Conservation (phyloP, 2,797 vertebrate species). For the Crenichthys baileyi region DNA sequence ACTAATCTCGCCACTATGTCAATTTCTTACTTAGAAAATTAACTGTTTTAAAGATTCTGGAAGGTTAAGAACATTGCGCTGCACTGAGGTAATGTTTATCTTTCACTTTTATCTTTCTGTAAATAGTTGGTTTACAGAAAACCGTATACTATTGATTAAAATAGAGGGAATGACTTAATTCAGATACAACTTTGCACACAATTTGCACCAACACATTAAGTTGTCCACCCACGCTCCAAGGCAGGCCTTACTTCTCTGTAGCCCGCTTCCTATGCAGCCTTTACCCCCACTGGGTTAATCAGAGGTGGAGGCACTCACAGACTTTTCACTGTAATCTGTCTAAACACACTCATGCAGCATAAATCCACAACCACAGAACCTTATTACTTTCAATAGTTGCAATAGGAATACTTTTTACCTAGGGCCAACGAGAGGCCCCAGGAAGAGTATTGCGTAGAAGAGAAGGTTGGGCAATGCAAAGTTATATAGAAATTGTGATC, state of each 20-base stretch:
- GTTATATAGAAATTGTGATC: neutral
- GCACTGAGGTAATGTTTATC: neutral
- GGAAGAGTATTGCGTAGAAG: constrained; percentile 3
- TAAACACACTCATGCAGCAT: constrained; percentile 44
- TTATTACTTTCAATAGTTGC: constrained; percentile 34
- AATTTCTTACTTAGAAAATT: constrained; percentile 3
- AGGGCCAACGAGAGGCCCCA: too few species aligned
- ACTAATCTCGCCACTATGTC: constrained; percentile 9
- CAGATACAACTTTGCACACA: constrained; percentile 10
- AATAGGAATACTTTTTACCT: constrained; percentile 37
- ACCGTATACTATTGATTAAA: constrained; percentile 2
- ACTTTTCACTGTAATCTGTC: constrained; percentile 58
- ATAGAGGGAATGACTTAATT: constrained; percentile 22
- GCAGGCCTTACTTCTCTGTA: constrained; percentile 37
- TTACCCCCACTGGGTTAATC: constrained; percentile 71
- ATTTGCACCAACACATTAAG: constrained; percentile 48
- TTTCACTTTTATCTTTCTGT: neutral
- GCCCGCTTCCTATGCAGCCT: constrained; percentile 41
- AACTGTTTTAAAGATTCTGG: neutral
- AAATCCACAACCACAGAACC: constrained; percentile 25
- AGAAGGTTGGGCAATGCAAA: constrained; percentile 17
- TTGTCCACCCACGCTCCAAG: constrained; percentile 49
- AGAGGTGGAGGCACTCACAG: constrained; percentile 52
- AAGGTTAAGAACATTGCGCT: neutral
- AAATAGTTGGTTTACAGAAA: constrained; percentile 6